Base-by-base conservation (phyloP, 2,113 vertebrate genomes). In the Eolophus roseicapilla region DNA sequence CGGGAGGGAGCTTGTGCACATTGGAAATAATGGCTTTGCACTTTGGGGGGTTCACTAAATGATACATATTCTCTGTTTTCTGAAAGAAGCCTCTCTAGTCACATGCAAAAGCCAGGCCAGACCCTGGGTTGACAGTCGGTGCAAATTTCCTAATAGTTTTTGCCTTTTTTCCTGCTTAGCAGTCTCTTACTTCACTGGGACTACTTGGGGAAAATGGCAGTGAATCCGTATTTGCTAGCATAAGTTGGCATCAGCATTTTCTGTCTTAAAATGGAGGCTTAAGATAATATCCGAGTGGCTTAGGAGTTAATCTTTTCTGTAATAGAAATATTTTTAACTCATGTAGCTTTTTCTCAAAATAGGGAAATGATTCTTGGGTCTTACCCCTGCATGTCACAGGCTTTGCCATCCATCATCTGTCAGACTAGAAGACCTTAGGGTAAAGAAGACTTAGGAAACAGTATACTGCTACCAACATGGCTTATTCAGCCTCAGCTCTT, bases 241-340 rank as follows among this genome's bases (percentile, higher is more conserved):
- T 86, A 84, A 97, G 68, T 93, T 88, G 88, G 82, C 88, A 90
- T 67, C 70, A 77, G 41, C 37, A 47, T 82, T 80, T 88, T 87
- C 44, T 86, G 7, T 13, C 74, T 64, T 86, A 39, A 88, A 78
- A 78, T 64, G 47, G 82, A 94, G 43, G 55, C 55, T 86, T 78
- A 64, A 81, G 41, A 11, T 67, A 59, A 74, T 50, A 55, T 46
- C 39, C 17, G 20, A 68, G 60, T 80, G 78, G 77, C 20, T 83
- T 64, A 46, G 37, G 44, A 46, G 23, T 65, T 82, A 50, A 24
- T 55, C 43, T 89, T 89, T 82, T 39, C 35, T 73, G 21, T 62
- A 82, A 77, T 2, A 73, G 23, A 63, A 85, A 20, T 28, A 21
- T 25, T 84, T 92, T 83, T 11, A 68, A 70, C 59, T 86, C 6